A percentile compares a stretch with the other conserved stretches of the same genome.
phyloP scores from a whole-genome alignment of 2,113 vertebrate genomes.

The Hippocampus zosterae region DNA sequence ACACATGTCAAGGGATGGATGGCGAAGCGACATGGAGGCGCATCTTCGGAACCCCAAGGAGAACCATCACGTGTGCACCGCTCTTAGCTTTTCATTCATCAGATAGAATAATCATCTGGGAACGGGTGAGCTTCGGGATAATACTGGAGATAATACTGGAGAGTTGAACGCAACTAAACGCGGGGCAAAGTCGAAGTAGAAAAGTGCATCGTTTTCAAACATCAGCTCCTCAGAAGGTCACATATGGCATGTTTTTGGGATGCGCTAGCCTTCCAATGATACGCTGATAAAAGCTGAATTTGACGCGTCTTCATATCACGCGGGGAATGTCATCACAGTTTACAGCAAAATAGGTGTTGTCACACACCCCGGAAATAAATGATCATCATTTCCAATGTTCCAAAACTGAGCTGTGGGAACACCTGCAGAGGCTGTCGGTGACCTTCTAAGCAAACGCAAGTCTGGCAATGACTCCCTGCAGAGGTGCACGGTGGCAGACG shows the following conservation, averaged over 20 bases:
- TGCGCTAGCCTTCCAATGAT: slow-evolving; percentile 11
- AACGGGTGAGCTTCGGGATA: slow-evolving; percentile 36
- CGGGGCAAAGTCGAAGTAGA: not conserved
- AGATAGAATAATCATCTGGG: slow-evolving; percentile 33
- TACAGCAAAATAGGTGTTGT: slow-evolving; percentile 43
- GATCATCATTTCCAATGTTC: slow-evolving; percentile 57
- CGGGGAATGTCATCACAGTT: slow-evolving; percentile 62
- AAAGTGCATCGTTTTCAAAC: not conserved
- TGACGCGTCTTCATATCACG: slow-evolving; percentile 37
- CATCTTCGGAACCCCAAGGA: slow-evolving; percentile 16
- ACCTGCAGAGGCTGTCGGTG: slow-evolving; percentile 31
- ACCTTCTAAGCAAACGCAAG: slow-evolving; percentile 1
- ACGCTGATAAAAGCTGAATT: slow-evolving; percentile 25
- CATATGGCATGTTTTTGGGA: slow-evolving; percentile 31
- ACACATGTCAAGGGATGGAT: slow-evolving; percentile 15
- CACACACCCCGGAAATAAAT: slow-evolving; percentile 57
- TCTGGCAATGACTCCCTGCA: slow-evolving; percentile 29
- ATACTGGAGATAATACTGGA: not conserved
- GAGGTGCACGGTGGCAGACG: slow-evolving; percentile 37
- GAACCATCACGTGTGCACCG: slow-evolving; percentile 8
- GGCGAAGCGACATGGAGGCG: slow-evolving; percentile 16
- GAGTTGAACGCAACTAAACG: not conserved
- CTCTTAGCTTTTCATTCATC: slow-evolving; percentile 20
- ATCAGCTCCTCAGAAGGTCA: slow-evolving; percentile 21
- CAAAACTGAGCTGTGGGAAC: slow-evolving; percentile 19